Base-by-base conservation (phyloP, 2,888 invertebrate genomes). In the Drosophila peninsularis region DNA sequence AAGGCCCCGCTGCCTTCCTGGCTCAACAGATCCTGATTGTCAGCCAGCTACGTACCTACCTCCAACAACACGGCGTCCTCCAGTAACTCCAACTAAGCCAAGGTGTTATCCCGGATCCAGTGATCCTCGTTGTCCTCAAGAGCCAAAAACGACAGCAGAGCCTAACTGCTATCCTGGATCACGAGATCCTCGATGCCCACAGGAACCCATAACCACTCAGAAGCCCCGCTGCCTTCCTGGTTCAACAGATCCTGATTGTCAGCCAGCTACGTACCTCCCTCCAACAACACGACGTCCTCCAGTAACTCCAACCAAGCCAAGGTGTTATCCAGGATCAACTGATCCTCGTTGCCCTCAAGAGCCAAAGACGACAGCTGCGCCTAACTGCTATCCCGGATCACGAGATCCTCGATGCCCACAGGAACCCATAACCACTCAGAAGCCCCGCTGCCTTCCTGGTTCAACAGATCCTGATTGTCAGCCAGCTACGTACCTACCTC, bases 241-340 rank as follows among this genome's bases (percentile, higher is more conserved):
- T 1, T 90, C 90, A 6, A 87, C 71, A 0, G 92, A 93, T 66
- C 90, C 90, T 0, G 56, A 60, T 1, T 71, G 71, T 10, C 54
- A 71, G 21, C 57, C 69, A n/a, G 60, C 50, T 42, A 90, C 91
- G 11, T 70, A 68, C 24, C 10, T 47, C 9, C 68, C 71, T 4
- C 54, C 62, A 47, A 62, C 60, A 1, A 71, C 71, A 0, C 39
- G 3, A 1, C 42, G 52, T 27, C 32, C 36, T 2, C 13, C 41
- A 9, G 17, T 30, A 5, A 57, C 57, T 1, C 6, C 52, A n/a
- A n/a, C n/a, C n/a, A n/a, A n/a, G 17, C 58, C 57, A 91, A 47
- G 62, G 5, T 92, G 92, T 57, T 92, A 87, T 57, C 92, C 92
- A 5, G 92, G 92, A 92, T 90, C 91, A 2, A 74, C 45, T 0